Conservation (phyloP, 1,140 invertebrate genomes). For the Dolichoris vasculosae region DNA sequence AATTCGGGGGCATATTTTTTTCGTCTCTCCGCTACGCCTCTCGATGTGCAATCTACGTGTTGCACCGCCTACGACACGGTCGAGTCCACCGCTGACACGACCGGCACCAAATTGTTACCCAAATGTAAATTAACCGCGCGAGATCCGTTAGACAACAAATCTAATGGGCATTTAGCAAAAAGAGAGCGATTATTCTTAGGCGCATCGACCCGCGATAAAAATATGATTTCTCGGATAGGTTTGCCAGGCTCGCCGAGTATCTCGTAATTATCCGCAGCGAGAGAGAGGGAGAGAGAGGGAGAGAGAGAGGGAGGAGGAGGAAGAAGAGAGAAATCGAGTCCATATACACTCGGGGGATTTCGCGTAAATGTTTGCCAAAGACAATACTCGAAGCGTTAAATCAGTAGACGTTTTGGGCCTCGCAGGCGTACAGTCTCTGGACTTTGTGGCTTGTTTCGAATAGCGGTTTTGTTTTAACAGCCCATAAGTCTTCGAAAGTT, state of each 20-base stretch:
- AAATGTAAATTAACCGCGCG: constrained; percentile 69
- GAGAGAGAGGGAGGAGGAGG: constrained; percentile 30
- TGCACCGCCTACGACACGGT: neutral
- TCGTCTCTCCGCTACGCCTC: neutral
- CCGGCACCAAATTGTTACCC: constrained; percentile 56
- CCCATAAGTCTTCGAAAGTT: constrained; percentile 41
- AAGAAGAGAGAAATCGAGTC: neutral
- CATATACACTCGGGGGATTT: constrained; percentile 1
- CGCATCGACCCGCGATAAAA: neutral
- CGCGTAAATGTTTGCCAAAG: constrained; percentile 39
- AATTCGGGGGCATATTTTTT: too few species aligned
- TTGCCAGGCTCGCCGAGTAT: neutral
- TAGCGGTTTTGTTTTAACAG: constrained; percentile 49
- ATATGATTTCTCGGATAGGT: constrained; percentile 12
- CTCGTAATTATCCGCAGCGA: constrained; percentile 2
- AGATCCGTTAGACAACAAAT: constrained; percentile 69
- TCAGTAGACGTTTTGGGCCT: constrained; percentile 18
- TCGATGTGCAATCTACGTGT: neutral
- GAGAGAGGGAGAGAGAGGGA: neutral
- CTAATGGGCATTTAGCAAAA: constrained; percentile 49
- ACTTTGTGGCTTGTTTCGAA: constrained; percentile 37
- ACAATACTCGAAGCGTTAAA: constrained; percentile 39
- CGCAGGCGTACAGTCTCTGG: neutral
- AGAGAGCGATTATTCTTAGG: constrained; percentile 11
- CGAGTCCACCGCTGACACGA: neutral